phyloP scores from a whole-genome alignment of 2,888 invertebrate genomes.

The Diadromus collaris region DNA sequence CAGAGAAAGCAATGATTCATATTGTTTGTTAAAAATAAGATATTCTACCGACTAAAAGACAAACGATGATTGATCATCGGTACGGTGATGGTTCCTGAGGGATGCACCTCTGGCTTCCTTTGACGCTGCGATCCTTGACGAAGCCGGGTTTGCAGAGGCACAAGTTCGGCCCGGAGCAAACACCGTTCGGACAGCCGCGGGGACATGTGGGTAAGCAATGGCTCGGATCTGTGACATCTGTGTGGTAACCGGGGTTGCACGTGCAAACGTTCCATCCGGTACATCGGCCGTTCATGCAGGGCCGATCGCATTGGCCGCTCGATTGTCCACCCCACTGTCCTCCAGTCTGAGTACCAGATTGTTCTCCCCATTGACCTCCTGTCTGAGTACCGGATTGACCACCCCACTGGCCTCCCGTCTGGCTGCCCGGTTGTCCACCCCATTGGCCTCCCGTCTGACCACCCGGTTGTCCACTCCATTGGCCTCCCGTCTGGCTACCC shows the following conservation, averaged over 20 bases:
- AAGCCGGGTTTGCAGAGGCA: constrained; percentile 88
- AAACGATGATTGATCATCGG: background rate
- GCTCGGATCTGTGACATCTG: constrained; percentile 72
- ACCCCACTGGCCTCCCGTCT: background rate
- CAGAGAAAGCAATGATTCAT: no score
- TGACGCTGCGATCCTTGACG: constrained; percentile 83
- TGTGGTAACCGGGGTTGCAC: constrained; percentile 79
- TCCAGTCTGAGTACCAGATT: constrained; percentile 1
- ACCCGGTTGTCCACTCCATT: background rate
- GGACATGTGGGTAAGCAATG: constrained; percentile 85
- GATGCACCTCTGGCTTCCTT: constrained; percentile 85
- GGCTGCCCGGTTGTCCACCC: constrained; percentile 8
- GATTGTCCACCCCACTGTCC: constrained; percentile 44
- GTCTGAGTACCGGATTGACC: constrained; percentile 6
- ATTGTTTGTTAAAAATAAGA: background rate
- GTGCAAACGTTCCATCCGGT: constrained; percentile 79
- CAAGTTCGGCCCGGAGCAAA: constrained; percentile 87
- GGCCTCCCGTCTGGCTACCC: background rate
- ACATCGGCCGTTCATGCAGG: constrained; percentile 81
- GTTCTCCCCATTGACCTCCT: background rate
- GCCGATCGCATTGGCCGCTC: constrained; percentile 76
- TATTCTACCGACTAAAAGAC: background rate
- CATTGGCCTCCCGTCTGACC: background rate
- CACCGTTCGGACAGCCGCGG: constrained; percentile 88
- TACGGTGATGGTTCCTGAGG: constrained; percentile 74